A percentile compares a stretch with the other conserved stretches of the same genome.
Evolutionary conservation across 2,797 vertebrate genomes (phyloP).

Genomic region (Macropus fuliginosus): DNA sequence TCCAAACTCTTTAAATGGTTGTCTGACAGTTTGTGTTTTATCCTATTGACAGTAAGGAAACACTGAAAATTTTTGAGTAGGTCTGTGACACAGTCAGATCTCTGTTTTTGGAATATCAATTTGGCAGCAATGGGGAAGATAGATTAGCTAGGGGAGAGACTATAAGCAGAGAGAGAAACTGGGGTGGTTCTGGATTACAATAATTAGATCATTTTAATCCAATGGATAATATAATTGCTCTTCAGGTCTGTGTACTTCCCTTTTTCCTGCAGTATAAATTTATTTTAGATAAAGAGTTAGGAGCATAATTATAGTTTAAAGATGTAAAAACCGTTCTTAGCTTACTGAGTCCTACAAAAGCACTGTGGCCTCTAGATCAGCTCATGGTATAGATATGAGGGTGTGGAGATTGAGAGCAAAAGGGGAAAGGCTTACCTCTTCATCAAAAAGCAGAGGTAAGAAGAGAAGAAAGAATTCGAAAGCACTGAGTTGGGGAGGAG

Average conservation of each 20-base stretch:
- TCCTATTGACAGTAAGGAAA: not conserved
- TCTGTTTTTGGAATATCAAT: not conserved
- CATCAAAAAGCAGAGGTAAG: not conserved
- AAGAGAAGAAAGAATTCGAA: not conserved
- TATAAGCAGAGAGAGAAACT: not conserved
- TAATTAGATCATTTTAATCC: not conserved
- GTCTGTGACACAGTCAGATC: not conserved
- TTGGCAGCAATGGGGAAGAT: not conserved
- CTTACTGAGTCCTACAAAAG: not conserved
- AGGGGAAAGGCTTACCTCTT: not conserved
- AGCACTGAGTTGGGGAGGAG: not conserved
- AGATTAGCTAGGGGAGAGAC: not conserved
- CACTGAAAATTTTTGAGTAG: not conserved
- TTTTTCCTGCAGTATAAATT: not conserved
- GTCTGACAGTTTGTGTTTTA: not conserved
- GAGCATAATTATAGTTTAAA: not conserved
- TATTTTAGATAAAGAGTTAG: not conserved
- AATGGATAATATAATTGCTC: not conserved
- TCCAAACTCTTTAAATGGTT: not conserved
- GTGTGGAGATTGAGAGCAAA: not conserved
- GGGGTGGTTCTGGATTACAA: not conserved
- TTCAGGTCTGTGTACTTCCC: not conserved
- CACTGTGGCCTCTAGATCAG: not conserved
- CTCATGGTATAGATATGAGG: not conserved
- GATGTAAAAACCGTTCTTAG: not conserved